Evolutionary conservation across 2,797 vertebrate species (phyloP), one percentile per base, ranked within the genome.

Genomic region (Coranthus polyacanthus): DNA sequence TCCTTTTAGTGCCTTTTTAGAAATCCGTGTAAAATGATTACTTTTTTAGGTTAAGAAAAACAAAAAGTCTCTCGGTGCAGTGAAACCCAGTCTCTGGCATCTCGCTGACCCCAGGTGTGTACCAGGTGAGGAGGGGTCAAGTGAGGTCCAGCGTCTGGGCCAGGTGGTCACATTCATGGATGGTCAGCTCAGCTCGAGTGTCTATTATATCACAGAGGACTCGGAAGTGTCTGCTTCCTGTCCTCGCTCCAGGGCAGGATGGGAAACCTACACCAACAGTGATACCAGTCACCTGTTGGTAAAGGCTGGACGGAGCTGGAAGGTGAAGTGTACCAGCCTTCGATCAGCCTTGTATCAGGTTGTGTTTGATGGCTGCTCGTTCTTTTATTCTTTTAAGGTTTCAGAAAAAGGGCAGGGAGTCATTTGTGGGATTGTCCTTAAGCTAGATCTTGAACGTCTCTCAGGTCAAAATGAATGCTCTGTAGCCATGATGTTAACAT

Each of bases 161-260:
- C 90, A 91, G 92, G 89, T 91, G 91, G 87, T 89, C 78, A 61
- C 78, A 89, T 83, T 88, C 88, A 89, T 83, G 90, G 89, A 88
- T 90, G 90, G 90, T 89, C 90, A 90, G 89, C 82, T 88, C 75
- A 51, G 61, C 87, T 92, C 89, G 0, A 84, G 78, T 90, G 89
- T 92, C 88, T 46, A 47, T 86, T 87, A 49, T 72, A 59, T 38
- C 56, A 41, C 38, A 18, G 59, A 43, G 63, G 61, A 75, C 76
- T 69, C 77, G 76, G 89, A 91, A 83, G 81, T 63, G 82, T 85
- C 54, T 85, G 78, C 61, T 91, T 90, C 90, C 90, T 78, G 76
- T 80, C 66, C 59, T 61, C 76, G 65, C 90, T 89, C 80, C 74
- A 39, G 89, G 90, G 82, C 82, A 52, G 49, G 77, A 64, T 47